Conservation (phyloP, 2,888 invertebrate species). For the Oeneis ivallda region DNA sequence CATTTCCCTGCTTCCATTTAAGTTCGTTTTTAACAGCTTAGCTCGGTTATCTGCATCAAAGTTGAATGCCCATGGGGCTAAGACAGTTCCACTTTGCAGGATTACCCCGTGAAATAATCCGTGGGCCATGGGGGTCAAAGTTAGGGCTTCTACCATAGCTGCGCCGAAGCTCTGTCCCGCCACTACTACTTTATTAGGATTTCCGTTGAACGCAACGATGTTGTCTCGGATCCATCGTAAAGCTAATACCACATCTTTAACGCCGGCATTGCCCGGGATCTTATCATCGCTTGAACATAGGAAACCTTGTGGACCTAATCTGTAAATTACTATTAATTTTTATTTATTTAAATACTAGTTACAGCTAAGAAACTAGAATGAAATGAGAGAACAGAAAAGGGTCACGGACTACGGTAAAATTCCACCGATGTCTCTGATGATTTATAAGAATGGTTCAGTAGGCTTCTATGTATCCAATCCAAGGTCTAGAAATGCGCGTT, state of each 20-base stretch:
- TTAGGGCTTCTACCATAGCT: constrained; percentile 64
- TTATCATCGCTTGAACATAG: constrained; percentile 59
- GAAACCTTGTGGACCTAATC: constrained; percentile 65
- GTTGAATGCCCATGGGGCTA: constrained; percentile 70
- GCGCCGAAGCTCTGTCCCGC: constrained; percentile 71
- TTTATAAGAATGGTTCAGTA: no score
- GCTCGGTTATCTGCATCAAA: constrained; percentile 64
- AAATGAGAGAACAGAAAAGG: no score
- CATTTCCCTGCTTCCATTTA: constrained; percentile 43
- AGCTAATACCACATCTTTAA: constrained; percentile 65
- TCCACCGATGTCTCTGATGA: no score
- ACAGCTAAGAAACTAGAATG: no score
- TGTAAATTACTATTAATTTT: constrained; percentile 39
- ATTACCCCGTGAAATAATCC: constrained; percentile 67
- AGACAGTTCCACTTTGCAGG: constrained; percentile 66
- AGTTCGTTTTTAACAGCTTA: constrained; percentile 43
- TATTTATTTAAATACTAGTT: not conserved
- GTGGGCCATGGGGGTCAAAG: constrained; percentile 54
- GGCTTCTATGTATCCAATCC: no score
- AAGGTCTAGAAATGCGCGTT: no score
- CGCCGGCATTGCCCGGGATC: constrained; percentile 69
- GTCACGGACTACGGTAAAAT: no score
- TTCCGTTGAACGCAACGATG: constrained; percentile 70
- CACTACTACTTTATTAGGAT: constrained; percentile 59
- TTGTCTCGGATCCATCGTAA: constrained; percentile 72